These are phyloP conservation scores for Xenotilapia longispinis DNA, from an alignment of 2,113 vertebrate species.

Conservation along the genomic window DNA sequence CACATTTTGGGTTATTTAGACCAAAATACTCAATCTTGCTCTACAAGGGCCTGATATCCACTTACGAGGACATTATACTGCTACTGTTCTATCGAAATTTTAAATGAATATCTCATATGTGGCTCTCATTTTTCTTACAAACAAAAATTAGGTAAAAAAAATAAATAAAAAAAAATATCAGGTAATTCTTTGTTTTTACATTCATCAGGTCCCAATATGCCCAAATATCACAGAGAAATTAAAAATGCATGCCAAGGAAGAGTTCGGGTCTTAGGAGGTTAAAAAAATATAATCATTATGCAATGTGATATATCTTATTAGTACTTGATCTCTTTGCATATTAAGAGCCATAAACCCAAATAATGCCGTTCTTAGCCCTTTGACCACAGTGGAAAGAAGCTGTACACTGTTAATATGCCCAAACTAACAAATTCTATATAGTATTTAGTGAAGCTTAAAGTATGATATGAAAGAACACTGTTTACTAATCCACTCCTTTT, in stretches of 20 bases:
- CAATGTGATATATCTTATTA: background rate
- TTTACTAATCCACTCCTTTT: background rate
- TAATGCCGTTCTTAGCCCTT: background rate
- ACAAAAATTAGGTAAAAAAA: background rate
- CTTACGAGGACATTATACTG: background rate
- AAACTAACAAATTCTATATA: background rate
- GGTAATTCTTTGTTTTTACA: background rate
- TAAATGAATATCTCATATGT: background rate
- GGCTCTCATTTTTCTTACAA: background rate
- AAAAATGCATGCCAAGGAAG: background rate
- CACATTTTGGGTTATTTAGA: background rate
- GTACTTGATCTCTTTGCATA: background rate
- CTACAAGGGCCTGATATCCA: background rate
- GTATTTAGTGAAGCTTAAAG: background rate
- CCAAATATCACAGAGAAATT: background rate
- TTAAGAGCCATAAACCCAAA: background rate
- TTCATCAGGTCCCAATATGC: background rate
- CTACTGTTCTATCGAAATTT: background rate
- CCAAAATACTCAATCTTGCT: background rate
- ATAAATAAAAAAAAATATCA: fast-evolving
- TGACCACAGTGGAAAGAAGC: background rate
- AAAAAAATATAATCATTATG: background rate
- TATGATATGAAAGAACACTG: background rate
- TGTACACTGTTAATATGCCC: background rate
- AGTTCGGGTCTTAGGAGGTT: fast-evolving